These are phyloP conservation scores for Tragelaphus imberbis DNA, from an alignment of 2,113 vertebrate genomes.

Conservation along the genomic window DNA sequence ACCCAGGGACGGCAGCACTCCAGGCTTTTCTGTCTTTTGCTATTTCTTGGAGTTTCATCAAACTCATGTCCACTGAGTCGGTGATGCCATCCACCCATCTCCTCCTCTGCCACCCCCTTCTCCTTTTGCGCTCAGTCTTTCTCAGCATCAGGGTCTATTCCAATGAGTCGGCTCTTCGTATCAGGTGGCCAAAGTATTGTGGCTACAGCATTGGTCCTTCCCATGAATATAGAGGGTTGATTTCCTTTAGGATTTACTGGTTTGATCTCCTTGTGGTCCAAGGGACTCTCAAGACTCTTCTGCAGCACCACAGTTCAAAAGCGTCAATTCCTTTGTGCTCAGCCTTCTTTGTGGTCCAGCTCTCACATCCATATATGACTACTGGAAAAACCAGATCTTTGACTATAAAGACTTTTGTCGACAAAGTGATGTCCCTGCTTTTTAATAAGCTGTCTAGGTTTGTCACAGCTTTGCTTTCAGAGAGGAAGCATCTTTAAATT, in stretches of 20 bases:
- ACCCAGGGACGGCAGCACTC: background rate
- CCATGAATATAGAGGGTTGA: background rate
- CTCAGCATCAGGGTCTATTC: background rate
- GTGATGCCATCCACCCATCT: background rate
- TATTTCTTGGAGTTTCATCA: background rate
- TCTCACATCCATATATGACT: background rate
- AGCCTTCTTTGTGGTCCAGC: background rate
- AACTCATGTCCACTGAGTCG: background rate
- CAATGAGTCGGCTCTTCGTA: background rate
- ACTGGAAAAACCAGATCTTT: background rate
- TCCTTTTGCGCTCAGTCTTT: background rate
- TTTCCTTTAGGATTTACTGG: background rate
- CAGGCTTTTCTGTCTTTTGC: background rate
- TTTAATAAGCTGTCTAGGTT: background rate
- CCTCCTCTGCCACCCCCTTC: background rate
- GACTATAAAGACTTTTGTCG: background rate
- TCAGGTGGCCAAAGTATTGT: background rate
- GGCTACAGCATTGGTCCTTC: background rate
- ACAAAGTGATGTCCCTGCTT: background rate
- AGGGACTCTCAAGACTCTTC: background rate
- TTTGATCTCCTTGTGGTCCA: background rate
- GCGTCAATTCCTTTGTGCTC: background rate
- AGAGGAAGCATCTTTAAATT: background rate
- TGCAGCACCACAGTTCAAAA: background rate
- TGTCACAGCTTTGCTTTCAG: background rate